Percentiles rank a stretch among this genome's conserved stretches.
Conservation (phyloP, 2,797 vertebrate species). For the Gymnocypris eckloni region DNA sequence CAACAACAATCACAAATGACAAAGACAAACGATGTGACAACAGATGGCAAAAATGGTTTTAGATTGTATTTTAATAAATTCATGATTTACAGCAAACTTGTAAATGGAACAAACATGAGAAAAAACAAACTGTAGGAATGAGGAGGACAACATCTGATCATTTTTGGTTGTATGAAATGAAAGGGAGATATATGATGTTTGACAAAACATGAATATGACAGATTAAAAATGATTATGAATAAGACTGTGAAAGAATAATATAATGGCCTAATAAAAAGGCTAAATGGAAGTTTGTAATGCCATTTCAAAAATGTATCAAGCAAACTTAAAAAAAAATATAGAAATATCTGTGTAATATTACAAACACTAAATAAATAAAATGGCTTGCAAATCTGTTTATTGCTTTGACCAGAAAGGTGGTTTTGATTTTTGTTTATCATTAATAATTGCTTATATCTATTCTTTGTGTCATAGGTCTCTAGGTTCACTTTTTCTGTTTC, state of each 20-base stretch:
- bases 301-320: not conserved
- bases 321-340: not conserved
- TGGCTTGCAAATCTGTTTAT: not conserved
- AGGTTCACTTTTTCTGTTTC: slow-evolving; percentile 64
- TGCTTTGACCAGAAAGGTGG: not conserved
- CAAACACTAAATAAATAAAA: slow-evolving; percentile 1
- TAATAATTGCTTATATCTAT: not conserved
- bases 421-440: not conserved
- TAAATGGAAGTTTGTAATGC: not conserved
- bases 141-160: slow-evolving; percentile 9
- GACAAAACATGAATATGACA: slow-evolving; percentile 19
- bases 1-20: slow-evolving; percentile 19
- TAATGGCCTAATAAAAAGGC: not conserved
- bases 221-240: slow-evolving; percentile 8
- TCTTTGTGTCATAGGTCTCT: not conserved
- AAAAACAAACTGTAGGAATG: slow-evolving; percentile 31
- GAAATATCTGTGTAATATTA: not conserved
- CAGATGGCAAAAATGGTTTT: slow-evolving; percentile 39
- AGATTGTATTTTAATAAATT: slow-evolving; percentile 53
- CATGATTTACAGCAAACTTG: slow-evolving; percentile 33
- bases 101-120: not conserved
- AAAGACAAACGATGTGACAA: slow-evolving; percentile 48
- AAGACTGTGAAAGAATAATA: not conserved
- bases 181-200: slow-evolving; percentile 18
- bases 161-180: not conserved